phyloP scores from a whole-genome alignment of 2,113 vertebrate genomes.

The Raja brachyura region DNA sequence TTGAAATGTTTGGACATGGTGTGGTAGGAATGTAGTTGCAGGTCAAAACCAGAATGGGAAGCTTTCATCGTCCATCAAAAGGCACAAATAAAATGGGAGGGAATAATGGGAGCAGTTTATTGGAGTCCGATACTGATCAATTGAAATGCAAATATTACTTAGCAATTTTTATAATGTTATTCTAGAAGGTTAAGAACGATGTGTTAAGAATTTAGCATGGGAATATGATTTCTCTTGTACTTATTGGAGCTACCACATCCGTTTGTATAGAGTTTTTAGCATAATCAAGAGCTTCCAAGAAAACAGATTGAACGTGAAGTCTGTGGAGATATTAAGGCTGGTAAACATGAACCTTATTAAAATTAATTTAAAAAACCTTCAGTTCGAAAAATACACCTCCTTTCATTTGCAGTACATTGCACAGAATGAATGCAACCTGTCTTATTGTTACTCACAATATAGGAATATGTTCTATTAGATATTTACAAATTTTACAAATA shows the following conservation, averaged over 20 bases:
- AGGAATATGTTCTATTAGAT: too few relatives aligned
- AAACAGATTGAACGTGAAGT: background rate
- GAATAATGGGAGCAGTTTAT: background rate
- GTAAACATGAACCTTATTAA: background rate
- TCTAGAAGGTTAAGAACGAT: background rate
- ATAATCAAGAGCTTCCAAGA: too few relatives aligned
- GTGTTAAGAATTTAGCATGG: background rate
- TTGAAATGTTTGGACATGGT: background rate
- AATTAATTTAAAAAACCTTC: too few relatives aligned
- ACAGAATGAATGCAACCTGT: too few relatives aligned
- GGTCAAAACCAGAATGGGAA: background rate
- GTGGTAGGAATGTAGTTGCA: background rate
- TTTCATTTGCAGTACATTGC: too few relatives aligned
- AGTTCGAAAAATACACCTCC: too few relatives aligned
- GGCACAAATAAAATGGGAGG: background rate
- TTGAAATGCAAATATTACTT: background rate
- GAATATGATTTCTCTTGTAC: background rate
- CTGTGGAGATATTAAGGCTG: background rate
- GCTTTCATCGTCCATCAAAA: background rate
- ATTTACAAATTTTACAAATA: too few relatives aligned
- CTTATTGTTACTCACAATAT: too few relatives aligned
- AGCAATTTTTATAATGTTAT: background rate
- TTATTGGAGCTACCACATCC: background rate
- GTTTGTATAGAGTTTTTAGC: background rate
- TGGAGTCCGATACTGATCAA: background rate